phyloP scores from a whole-genome alignment of 1,140 invertebrate genomes.

The Micrasema longulum region DNA sequence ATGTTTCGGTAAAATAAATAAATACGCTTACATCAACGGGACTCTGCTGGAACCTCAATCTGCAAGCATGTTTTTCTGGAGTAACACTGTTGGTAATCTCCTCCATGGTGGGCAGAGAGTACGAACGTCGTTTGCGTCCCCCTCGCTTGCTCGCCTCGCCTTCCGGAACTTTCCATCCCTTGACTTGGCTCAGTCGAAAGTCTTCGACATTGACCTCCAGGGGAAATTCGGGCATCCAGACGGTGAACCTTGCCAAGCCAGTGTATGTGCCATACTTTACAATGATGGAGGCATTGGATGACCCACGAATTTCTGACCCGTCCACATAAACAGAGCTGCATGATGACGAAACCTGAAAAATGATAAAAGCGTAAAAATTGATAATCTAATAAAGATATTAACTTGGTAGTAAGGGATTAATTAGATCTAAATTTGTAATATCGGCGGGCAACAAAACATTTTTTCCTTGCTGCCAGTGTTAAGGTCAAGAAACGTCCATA shows the following conservation, averaged over 20 bases:
- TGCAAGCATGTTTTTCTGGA: constrained; percentile 75
- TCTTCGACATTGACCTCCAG: constrained; percentile 91
- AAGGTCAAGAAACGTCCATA: too few relatives aligned
- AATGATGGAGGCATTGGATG: constrained; percentile 92
- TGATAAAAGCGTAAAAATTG: too few relatives aligned
- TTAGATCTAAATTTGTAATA: too few relatives aligned
- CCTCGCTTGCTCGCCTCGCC: constrained; percentile 68
- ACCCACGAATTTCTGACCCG: constrained; percentile 94
- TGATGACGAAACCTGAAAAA: constrained; percentile 88
- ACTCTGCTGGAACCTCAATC: constrained; percentile 90
- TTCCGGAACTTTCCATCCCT: constrained; percentile 86
- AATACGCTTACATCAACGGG: constrained; percentile 77
- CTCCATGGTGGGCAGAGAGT: constrained; percentile 60
- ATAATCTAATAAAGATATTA: too few relatives aligned
- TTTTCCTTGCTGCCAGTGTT: too few relatives aligned
- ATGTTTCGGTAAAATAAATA: constrained; percentile 4
- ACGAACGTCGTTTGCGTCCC: constrained; percentile 57
- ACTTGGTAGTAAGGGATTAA: too few relatives aligned
- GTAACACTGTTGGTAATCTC: constrained; percentile 69
- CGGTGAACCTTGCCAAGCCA: constrained; percentile 87
- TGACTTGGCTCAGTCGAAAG: constrained; percentile 83
- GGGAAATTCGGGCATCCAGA: constrained; percentile 97
- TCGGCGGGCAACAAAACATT: too few relatives aligned
- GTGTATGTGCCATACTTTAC: constrained; percentile 95
- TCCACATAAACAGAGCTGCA: constrained; percentile 97